Conservation (phyloP, 1,140 invertebrate genomes). For the Araneus ventricosus region DNA sequence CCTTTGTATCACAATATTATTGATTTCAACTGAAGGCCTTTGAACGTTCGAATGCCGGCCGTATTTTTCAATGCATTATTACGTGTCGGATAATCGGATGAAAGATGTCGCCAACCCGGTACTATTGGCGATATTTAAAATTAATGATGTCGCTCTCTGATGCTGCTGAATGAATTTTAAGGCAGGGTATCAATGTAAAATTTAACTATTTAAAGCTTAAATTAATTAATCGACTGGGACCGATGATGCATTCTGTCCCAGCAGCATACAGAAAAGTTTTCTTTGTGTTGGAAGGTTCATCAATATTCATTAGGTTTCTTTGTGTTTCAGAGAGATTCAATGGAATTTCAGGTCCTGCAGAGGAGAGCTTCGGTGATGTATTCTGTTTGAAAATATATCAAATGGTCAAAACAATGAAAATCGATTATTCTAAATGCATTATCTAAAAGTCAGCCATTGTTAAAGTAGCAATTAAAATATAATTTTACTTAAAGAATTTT, state of each 20-base stretch:
- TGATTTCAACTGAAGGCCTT: conserved; percentile 37
- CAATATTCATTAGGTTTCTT: conserved; percentile 36
- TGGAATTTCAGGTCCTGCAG: not conserved
- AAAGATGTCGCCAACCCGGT: conserved; percentile 13
- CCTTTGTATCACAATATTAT: conserved; percentile 61
- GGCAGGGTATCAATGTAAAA: conserved; percentile 15
- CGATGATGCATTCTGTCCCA: conserved; percentile 13
- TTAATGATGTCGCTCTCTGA: conserved; percentile 54
- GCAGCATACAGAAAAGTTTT: not conserved
- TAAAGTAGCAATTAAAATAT: no score
- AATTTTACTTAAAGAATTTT: no score
- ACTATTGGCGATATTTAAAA: conserved; percentile 69
- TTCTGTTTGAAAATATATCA: not conserved
- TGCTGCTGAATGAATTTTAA: conserved; percentile 43
- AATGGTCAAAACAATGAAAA: not conserved
- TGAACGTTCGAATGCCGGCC: conserved; percentile 28
- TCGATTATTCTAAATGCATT: not conserved
- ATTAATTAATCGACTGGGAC: conserved; percentile 37
- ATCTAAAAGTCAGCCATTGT: not conserved
- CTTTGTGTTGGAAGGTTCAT: not conserved
- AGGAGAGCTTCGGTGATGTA: not conserved
- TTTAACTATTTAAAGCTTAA: conserved; percentile 37
- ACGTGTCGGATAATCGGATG: conserved; percentile 53
- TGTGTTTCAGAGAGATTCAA: not conserved
- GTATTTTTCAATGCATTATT: conserved; percentile 66